Evolutionary conservation across 2,113 vertebrate genomes (phyloP), one percentile per base, ranked within the genome.

Genomic region (Anguilla japonica): DNA sequence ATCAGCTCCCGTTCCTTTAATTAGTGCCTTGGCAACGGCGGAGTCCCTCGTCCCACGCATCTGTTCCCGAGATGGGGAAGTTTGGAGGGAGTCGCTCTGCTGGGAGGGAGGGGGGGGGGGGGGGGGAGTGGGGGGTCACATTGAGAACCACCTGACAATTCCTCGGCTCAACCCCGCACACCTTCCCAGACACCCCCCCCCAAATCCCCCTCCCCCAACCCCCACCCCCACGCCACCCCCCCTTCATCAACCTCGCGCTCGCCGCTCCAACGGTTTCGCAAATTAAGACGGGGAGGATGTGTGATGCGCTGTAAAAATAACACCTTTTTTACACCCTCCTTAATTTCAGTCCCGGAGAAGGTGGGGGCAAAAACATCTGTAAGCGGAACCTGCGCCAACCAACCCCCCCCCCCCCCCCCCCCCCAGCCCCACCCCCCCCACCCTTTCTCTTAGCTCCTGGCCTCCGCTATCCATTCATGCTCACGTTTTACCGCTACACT

Each of bases 61-160:
- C 88, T 85, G 87, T 88, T 91, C 82, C 56, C 20, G 87, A 88
- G 84, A 90, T 89, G 82, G 80, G 89, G 86, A 88, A 82, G 87
- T 91, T 90, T 81, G 88, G 88, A 87, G 88, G 67, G 87, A 88
- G 88, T 87, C 71, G 5, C 91, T 90, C 81, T 53, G 13, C 50
- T 14, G 50, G 50, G 50, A 53, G 11, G 43, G 9, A 9, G 18
- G 1, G 63, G 63, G 26, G 18, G 57, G 9, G 43, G 43, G 0
- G 43, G 43, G 9, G 43, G 43, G 88, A 88, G 88, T 87, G 88
- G 87, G 89, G 87, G 89, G 90, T 92, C 89, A 91, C 91, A 92
- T 91, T 91, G 89, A 90, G 67, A 90, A 71, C 75, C 89, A 91
- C 89, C 89, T 92, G 89, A 92, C 87, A 79, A 87, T 88, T 89